Evolutionary conservation across 2,888 invertebrate species (phyloP), one percentile per base, ranked within the genome.

Genomic region (Caenorhabditis sp.): DNA sequence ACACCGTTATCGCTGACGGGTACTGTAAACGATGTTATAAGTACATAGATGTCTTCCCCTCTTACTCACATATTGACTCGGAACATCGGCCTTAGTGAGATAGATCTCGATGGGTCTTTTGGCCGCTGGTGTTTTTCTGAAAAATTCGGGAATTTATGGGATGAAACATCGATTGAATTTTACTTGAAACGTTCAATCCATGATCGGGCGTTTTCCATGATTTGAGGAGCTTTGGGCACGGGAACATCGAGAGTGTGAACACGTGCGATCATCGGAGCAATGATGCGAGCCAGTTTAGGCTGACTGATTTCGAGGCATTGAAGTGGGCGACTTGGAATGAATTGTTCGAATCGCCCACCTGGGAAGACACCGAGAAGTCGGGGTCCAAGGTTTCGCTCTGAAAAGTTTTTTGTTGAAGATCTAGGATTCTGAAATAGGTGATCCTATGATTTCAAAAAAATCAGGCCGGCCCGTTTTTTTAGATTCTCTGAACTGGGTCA

Each of bases 351-450:
- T 26, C 97, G 91, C 0, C 97, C 95, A 0, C 94, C 95, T 1
- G 95, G 94, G 89, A 97, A 97, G 31, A 97, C 93, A 0, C 97
- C 97, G 88, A 94, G 93, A 10, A 97, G 90, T 87, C 93, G 93
- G 0, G 97, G 97, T 0, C 97, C 97, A 50, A 97, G 91, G 61
- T 93, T 91, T 71, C 96, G 61, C 62, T 80, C 80, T 76, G 67
- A 43, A 75, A 69, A 19, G 10, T 31, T 4, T 6, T 4, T 6
- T 10, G 31, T 31, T 31, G 31, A 31, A 10, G 31, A 6, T 31
- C 31, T 31, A 31, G 31, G 31, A 4, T n/a, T n/a, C n/a, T n/a
- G n/a, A n/a, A n/a, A n/a, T n/a, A n/a, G n/a, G n/a, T n/a, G n/a
- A n/a, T n/a, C n/a, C n/a, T n/a, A n/a, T n/a, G n/a, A n/a, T n/a